These are phyloP conservation scores for Macropus fuliginosus DNA, from an alignment of 2,797 vertebrate genomes.

Conservation along the genomic window DNA sequence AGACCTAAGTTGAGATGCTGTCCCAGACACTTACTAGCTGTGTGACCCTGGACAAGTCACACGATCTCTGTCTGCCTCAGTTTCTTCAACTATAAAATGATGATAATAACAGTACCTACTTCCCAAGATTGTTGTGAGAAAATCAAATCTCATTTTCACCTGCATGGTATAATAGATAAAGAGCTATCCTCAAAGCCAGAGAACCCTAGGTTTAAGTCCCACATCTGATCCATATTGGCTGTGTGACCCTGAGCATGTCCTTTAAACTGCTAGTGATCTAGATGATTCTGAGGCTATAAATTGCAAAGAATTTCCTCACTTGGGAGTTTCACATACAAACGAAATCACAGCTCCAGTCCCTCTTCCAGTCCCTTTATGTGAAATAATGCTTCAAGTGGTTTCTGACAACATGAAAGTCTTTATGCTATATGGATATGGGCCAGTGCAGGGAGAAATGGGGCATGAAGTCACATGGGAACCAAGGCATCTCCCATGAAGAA, in stretches of 20 bases:
- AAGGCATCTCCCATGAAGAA: constrained; percentile 25
- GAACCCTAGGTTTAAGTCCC: not conserved
- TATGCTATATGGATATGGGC: constrained; percentile 17
- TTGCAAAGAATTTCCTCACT: not conserved
- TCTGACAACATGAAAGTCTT: constrained; percentile 23
- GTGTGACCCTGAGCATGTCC: not conserved
- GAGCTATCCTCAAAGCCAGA: not conserved
- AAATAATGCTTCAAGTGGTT: not conserved
- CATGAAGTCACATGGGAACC: constrained; percentile 27
- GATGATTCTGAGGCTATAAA: not conserved
- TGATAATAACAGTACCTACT: not conserved
- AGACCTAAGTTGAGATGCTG: not conserved
- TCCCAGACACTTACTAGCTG: not conserved
- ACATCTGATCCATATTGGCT: not conserved
- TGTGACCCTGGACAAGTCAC: not conserved
- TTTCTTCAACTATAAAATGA: not conserved
- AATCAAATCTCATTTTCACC: not conserved
- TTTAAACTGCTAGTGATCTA: not conserved
- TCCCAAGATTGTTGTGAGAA: not conserved
- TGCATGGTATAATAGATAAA: not conserved
- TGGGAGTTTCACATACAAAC: not conserved
- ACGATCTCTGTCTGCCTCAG: not conserved
- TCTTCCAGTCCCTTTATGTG: not conserved
- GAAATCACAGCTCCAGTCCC: not conserved
- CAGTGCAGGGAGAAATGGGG: not conserved